These are phyloP conservation scores for Pararge aegeria DNA, from an alignment of 1,140 invertebrate genomes.

Conservation along the genomic window DNA sequence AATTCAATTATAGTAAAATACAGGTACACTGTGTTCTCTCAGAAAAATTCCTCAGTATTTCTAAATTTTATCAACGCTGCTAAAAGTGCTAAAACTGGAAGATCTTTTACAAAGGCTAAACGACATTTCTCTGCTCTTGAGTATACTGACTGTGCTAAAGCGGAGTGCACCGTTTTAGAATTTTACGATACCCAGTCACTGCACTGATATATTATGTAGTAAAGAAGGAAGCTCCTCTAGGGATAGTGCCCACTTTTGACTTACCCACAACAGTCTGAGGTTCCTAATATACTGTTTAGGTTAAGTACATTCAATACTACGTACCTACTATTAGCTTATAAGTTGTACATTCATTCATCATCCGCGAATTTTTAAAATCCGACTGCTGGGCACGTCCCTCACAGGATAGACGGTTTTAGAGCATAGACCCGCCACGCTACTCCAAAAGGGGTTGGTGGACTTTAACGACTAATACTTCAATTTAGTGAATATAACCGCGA, in stretches of 20 bases:
- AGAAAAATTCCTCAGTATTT: conserved; percentile 7
- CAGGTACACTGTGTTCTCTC: conserved; percentile 8
- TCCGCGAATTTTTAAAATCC: too few species aligned
- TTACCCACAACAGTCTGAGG: background rate
- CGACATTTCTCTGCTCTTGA: conserved; percentile 22
- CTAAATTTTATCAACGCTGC: conserved; percentile 12
- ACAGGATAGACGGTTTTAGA: too few species aligned
- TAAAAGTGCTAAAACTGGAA: conserved; percentile 21
- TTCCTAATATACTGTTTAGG: background rate
- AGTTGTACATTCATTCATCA: too few species aligned
- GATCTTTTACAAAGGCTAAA: conserved; percentile 16
- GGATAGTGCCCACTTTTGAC: background rate
- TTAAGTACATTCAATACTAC: too few species aligned
- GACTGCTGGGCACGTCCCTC: too few species aligned
- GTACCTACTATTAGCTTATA: too few species aligned
- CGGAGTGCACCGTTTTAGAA: conserved; percentile 25
- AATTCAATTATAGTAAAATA: conserved; percentile 14
- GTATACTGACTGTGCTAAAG: conserved; percentile 13
- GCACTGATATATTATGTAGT: conserved; percentile 21
- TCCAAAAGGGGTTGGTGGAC: too few species aligned
- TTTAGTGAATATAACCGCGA: too few species aligned
- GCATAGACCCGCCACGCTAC: too few species aligned
- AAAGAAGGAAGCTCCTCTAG: background rate
- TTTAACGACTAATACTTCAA: too few species aligned
- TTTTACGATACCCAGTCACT: conserved; percentile 23